phyloP scores from a whole-genome alignment of 2,888 invertebrate genomes.

The Platycheirus albimanus region DNA sequence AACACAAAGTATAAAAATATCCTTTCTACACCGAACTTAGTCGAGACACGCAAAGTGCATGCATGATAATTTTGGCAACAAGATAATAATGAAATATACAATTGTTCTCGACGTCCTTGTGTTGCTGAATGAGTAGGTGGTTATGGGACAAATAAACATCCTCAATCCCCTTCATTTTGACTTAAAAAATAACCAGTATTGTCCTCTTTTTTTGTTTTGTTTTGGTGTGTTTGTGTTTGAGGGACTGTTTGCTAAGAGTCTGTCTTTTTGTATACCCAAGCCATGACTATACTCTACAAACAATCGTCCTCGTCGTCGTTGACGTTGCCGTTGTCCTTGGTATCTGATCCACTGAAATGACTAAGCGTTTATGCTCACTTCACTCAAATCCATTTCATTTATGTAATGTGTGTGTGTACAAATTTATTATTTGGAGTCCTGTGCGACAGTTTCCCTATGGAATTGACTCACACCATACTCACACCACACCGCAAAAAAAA shows the following conservation, averaged over 20 bases:
- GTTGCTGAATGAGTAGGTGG: constrained; percentile 11
- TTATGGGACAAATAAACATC: constrained; percentile 5
- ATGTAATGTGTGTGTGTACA: constrained; percentile 27
- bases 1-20: constrained; percentile 34
- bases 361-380: constrained; percentile 46
- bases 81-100: constrained; percentile 66
- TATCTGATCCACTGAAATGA: constrained; percentile 40
- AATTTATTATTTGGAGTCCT: constrained; percentile 41
- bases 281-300: constrained; percentile 12
- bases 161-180: background rate
- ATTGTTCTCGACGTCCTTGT: constrained; percentile 26
- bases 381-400: constrained; percentile 56
- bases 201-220: background rate
- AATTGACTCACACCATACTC: constrained; percentile 1
- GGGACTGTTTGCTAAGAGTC: constrained; percentile 12
- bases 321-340: too few species aligned
- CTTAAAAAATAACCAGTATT: constrained; percentile 2
- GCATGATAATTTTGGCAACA: constrained; percentile 69
- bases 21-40: constrained; percentile 50
- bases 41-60: constrained; percentile 73
- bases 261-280: background rate
- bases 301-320: background rate
- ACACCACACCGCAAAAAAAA: background rate
- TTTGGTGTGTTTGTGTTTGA: background rate
- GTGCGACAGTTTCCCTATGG: constrained; percentile 26